Conservation (phyloP, 1,140 invertebrate genomes). For the Drosophila ananassae region DNA sequence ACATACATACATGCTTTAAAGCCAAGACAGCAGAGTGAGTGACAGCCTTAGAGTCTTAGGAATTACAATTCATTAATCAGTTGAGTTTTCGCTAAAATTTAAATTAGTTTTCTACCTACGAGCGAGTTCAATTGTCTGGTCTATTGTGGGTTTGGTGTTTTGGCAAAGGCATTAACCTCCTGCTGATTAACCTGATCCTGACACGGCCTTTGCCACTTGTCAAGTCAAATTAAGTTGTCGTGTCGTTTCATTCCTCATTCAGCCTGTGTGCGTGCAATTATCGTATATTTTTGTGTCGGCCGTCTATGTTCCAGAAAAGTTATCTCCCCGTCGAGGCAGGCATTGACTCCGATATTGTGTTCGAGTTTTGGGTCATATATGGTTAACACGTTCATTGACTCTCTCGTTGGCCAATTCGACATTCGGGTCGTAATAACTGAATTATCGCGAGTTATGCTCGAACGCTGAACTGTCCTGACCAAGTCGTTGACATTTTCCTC, state of each 20-base stretch:
- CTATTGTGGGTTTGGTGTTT: not conserved
- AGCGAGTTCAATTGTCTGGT: not conserved
- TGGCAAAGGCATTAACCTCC: conserved; percentile 28
- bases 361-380: conserved; percentile 35
- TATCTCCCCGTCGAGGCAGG: conserved; percentile 38
- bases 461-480: conserved; percentile 27
- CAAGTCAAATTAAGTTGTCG: conserved; percentile 66
- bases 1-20: not conserved
- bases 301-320: conserved; percentile 24
- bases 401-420: conserved; percentile 4
- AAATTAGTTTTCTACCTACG: not conserved
- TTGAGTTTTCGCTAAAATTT: not conserved
- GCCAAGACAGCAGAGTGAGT: not conserved
- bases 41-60: not conserved
- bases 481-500: conserved; percentile 63
- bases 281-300: conserved; percentile 44
- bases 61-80: conserved; percentile 1
- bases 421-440: conserved; percentile 62
- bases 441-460: conserved; percentile 71
- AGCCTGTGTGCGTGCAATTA: conserved; percentile 41
- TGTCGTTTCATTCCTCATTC: conserved; percentile 36
- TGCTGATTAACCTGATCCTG: conserved; percentile 29
- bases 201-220: conserved; percentile 45
- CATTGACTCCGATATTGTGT: conserved; percentile 40
- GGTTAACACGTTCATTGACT: conserved; percentile 72